Evolutionary conservation across 2,888 invertebrate genomes (phyloP), one percentile per base, ranked within the genome.

Genomic region (Drosophila niveifrons): DNA sequence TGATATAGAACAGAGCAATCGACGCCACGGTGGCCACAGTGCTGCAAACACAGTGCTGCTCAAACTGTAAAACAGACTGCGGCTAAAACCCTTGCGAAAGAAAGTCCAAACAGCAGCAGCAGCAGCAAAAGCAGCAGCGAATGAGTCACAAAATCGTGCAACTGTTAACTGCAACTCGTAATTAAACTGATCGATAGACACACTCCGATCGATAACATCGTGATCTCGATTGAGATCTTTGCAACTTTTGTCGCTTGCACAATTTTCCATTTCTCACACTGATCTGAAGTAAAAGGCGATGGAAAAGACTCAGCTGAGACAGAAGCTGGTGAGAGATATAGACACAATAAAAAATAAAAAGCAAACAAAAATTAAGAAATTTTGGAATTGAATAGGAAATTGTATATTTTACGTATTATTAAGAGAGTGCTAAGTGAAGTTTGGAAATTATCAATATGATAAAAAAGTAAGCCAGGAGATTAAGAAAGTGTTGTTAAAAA

Each of bases 31-130:
- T 58, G 39, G 52, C 48, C 65, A 36, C n/a, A 11, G 36, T n/a
- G 31, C 23, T n/a, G 31, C 23, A 23, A 2, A 39, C 23, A 31
- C 83, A 87, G 39, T 76, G 76, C 36, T 18, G 43, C 59, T 80
- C 69, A 77, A 83, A 83, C 88, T 88, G 77, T 64, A 57, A 23
- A 10, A n/a, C 17, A 3, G 9, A 11, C 36, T n/a, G 3, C 4
- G 31, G 0, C 13, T 3, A 8, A 31, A 39, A 8, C 17, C 13
- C 31, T 43, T 52, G 39, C 39, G 52, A 41, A 41, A 39, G 13
- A 41, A 41, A 39, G 13, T 39, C 23, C 18, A 23, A 23, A 23
- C 31, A 29, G 1, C 29, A 8, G 29, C 31, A 29, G 1, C 29
- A 8, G 29, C 29, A 29, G 29, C 18, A 11, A 34, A 10, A 17